Evolutionary conservation across 2,797 vertebrate genomes (phyloP).

Genomic region (Hybognathus amarus): DNA sequence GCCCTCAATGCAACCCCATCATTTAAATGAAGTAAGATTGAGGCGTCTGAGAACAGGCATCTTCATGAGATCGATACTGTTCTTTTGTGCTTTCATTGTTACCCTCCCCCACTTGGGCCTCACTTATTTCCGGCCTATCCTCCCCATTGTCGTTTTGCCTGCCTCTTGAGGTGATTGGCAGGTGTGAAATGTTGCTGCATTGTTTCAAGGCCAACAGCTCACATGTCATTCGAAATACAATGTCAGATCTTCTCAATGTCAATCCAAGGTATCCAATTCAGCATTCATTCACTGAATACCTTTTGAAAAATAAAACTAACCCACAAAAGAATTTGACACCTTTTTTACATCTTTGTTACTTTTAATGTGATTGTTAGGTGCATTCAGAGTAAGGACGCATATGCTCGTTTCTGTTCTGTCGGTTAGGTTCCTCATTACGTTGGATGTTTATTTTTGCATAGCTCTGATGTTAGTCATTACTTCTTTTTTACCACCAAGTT

Average conservation of each 20-base stretch:
- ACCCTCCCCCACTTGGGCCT: not conserved
- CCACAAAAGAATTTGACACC: too few relatives aligned
- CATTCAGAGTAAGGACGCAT: not conserved
- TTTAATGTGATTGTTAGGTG: too few relatives aligned
- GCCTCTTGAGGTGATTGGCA: slow-evolving; percentile 46
- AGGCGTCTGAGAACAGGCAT: slow-evolving; percentile 14
- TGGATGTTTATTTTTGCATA: not conserved
- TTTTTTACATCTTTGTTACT: too few relatives aligned
- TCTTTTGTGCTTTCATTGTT: slow-evolving; percentile 17
- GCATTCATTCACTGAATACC: slow-evolving; percentile 23
- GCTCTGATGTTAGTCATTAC: not conserved
- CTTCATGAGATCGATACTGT: slow-evolving; percentile 1
- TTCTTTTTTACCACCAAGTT: not conserved
- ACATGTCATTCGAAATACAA: slow-evolving; percentile 30
- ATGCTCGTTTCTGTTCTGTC: not conserved
- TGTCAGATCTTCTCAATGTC: slow-evolving; percentile 27
- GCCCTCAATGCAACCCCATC: not conserved
- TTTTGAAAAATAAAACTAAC: not conserved
- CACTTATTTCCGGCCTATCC: slow-evolving; percentile 12
- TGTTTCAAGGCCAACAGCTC: slow-evolving; percentile 38
- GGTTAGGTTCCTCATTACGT: not conserved
- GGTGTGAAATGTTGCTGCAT: slow-evolving; percentile 54
- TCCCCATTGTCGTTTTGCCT: not conserved
- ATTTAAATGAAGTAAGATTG: slow-evolving; percentile 10
- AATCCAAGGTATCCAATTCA: not conserved